phyloP scores from a whole-genome alignment of 2,888 invertebrate genomes.

The Tetragonula carbonaria region DNA sequence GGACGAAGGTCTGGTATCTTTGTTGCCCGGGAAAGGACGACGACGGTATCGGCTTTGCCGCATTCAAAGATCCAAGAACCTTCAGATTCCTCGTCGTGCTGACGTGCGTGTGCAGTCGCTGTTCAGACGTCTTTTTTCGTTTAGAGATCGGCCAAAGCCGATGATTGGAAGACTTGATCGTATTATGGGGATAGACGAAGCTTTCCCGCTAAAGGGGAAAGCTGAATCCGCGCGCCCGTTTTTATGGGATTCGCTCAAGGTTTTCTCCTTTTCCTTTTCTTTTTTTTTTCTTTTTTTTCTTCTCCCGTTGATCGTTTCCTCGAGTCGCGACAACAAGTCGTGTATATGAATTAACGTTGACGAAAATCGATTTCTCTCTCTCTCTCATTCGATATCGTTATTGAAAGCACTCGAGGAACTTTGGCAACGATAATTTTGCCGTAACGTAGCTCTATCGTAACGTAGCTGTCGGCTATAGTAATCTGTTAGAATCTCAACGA shows the following conservation, averaged over 20 bases:
- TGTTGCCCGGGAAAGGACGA: constrained; percentile 46
- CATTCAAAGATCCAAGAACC: constrained; percentile 45
- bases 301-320: neutral
- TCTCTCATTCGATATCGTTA: too few species aligned
- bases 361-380: neutral
- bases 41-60: constrained; percentile 57
- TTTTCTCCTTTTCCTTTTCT: neutral
- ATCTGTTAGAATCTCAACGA: too few species aligned
- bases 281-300: neutral
- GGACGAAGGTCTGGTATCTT: constrained; percentile 65
- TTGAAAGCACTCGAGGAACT: too few species aligned
- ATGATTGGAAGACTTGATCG: constrained; percentile 60
- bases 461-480: too few species aligned
- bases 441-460: too few species aligned
- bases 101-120: neutral
- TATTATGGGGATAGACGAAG: constrained; percentile 45
- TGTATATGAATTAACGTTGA: neutral
- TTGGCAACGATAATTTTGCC: too few species aligned
- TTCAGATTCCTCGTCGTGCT: constrained; percentile 48
- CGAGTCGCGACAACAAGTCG: too few species aligned
- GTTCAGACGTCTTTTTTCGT: constrained; percentile 23
- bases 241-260: constrained; percentile 2
- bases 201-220: constrained; percentile 15
- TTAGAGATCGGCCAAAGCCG: constrained; percentile 44
- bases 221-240: constrained; percentile 38